These are phyloP conservation scores for Erinaceus europaeus DNA, from an alignment of 2,113 vertebrate species.

Conservation along the genomic window DNA sequence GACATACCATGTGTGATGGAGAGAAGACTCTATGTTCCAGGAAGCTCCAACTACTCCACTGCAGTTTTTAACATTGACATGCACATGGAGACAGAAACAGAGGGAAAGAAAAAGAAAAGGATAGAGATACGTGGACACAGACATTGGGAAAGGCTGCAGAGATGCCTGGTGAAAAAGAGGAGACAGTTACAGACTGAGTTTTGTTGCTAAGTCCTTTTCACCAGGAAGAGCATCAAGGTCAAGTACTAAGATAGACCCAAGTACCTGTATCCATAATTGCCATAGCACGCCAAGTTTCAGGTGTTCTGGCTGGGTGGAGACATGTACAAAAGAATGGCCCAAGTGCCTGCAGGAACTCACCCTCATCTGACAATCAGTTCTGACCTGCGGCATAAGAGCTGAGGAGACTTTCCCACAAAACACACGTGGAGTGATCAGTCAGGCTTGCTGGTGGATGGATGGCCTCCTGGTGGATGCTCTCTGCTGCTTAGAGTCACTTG, in stretches of 20 bases:
- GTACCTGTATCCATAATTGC: no score
- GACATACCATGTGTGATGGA: background rate
- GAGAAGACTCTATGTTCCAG: background rate
- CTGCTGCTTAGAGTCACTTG: background rate
- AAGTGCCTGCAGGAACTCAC: background rate
- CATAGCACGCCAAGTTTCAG: no score
- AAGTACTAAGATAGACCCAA: no score
- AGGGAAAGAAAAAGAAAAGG: no score
- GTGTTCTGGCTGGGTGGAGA: background rate
- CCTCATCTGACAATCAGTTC: conserved; percentile 66
- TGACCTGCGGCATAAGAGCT: conserved; percentile 48
- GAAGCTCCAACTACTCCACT: background rate
- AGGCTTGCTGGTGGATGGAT: background rate
- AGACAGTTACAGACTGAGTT: background rate
- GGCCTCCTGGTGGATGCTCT: background rate
- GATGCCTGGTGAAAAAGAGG: background rate
- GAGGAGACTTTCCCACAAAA: conserved; percentile 45
- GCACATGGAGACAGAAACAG: no score
- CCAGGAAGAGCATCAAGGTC: background rate
- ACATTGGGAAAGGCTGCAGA: background rate
- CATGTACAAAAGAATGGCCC: conserved; percentile 22
- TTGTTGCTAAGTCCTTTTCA: background rate
- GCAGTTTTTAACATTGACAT: background rate
- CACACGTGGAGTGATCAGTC: conserved; percentile 12
- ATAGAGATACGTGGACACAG: background rate